Evolutionary conservation across 2,888 invertebrate species (phyloP), one percentile per base, ranked within the genome.

Genomic region (Petrophora chlorosata): DNA sequence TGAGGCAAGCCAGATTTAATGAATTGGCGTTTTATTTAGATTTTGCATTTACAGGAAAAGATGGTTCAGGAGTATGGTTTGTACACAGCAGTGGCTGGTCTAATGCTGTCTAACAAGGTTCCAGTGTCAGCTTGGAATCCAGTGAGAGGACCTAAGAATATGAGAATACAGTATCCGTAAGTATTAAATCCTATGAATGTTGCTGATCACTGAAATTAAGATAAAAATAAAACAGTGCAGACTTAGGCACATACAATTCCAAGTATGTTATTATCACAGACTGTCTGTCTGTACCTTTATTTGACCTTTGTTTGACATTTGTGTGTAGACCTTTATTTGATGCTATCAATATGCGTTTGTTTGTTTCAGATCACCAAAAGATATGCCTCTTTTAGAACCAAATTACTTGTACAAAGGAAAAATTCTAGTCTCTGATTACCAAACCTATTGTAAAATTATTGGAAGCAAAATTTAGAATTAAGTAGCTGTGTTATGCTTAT

Each of bases 71-170:
- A 88, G 65, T 92, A 92, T 76, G 94, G 94, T 13, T 79, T 94
- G 56, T 94, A 93, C 73, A 84, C 92, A 13, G 90, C 92, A 12
- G 90, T 94, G 10, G 91, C 94, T 36, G 94, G 95, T 14, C 76
- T 94, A 14, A 96, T 96, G 96, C 80, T 94, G 3, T 81, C 91
- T 13, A 96, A 96, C 79, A 86, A 91, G 69, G 88, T 92, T 14
- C 94, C 94, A 9, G 89, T 94, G 1, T 92, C 92, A 8, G 93
- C 93, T 19, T 96, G 95, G 95, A 94, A 93, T 80, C 95, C 95
- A 42, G 93, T 95, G 0, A 91, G 91, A 61, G 94, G 92, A 1
- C 89, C 90, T 10, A 90, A 89, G 60, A 84, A 79, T 58, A 83
- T 81, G 80, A 86, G 66, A 58, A 67, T 87, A 40, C 70, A 78